phyloP scores from a whole-genome alignment of 2,888 invertebrate species.

The Cryptus viduatorius region DNA sequence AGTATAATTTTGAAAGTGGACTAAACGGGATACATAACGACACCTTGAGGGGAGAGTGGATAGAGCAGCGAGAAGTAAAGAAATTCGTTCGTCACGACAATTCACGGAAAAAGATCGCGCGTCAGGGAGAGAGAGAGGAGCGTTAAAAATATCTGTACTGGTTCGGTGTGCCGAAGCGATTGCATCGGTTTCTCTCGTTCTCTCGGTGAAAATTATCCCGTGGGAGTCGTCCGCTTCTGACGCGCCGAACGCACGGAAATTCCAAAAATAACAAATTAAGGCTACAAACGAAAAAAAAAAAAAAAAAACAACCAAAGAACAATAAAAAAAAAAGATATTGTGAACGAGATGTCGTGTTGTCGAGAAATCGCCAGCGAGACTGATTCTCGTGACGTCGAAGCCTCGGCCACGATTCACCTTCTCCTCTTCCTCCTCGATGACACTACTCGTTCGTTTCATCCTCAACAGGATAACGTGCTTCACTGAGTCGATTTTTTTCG shows the following conservation, averaged over 20 bases:
- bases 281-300: background rate
- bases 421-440: conserved; percentile 37
- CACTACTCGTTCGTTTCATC: conserved; percentile 19
- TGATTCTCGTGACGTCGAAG: conserved; percentile 53
- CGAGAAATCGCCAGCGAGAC: conserved; percentile 49
- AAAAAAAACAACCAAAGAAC: background rate
- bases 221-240: too few species aligned
- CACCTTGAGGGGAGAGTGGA: conserved; percentile 15
- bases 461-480: conserved; percentile 26
- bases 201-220: conserved; percentile 2
- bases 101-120: conserved; percentile 17
- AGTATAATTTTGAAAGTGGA: background rate
- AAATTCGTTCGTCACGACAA: conserved; percentile 14
- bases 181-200: conserved; percentile 53
- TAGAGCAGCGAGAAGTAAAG: conserved; percentile 11
- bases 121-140: conserved; percentile 15
- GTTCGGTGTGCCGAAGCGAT: conserved; percentile 22
- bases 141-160: conserved; percentile 60
- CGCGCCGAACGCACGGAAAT: background rate
- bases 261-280: background rate
- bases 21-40: background rate
- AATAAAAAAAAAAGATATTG: background rate
- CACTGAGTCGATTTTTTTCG: conserved; percentile 16
- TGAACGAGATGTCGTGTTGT: conserved; percentile 51
- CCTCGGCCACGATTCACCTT: conserved; percentile 22